Conservation (phyloP, 2,797 vertebrate genomes). For the Sternarchorhynchus goeldii region DNA sequence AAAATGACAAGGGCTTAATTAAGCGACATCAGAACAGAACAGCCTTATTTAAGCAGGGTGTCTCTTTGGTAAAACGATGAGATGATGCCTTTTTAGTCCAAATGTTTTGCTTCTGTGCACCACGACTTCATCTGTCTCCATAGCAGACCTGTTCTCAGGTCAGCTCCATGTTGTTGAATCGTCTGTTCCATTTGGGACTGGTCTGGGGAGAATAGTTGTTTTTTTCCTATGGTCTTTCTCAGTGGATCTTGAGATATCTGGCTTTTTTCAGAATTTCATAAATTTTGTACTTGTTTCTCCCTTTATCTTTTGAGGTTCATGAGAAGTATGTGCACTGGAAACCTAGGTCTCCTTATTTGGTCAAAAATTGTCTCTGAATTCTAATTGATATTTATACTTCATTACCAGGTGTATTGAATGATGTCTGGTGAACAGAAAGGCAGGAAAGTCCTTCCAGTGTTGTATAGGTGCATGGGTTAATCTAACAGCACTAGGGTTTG, state of each 20-base stretch:
- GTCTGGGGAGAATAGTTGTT: neutral
- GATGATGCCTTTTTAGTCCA: neutral
- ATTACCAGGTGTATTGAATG: neutral
- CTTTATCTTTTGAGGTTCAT: neutral
- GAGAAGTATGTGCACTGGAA: neutral
- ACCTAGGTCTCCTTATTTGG: constrained; percentile 18
- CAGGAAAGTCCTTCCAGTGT: neutral
- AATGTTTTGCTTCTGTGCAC: neutral
- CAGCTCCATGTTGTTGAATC: neutral
- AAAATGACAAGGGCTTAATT: constrained; percentile 35
- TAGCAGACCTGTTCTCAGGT: neutral
- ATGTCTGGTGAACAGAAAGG: constrained; percentile 17
- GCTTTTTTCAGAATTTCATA: constrained; percentile 59
- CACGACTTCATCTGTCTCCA: constrained; percentile 26
- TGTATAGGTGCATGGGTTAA: constrained; percentile 2
- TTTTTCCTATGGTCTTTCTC: constrained; percentile 6
- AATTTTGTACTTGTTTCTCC: constrained; percentile 18
- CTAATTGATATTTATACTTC: constrained; percentile 16
- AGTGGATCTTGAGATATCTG: constrained; percentile 60
- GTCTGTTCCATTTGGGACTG: neutral
- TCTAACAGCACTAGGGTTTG: neutral
- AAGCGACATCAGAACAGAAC: constrained; percentile 32
- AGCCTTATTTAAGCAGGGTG: constrained; percentile 35
- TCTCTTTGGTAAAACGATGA: constrained; percentile 34
- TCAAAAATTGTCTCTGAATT: constrained; percentile 9